Evolutionary conservation across 2,888 invertebrate genomes (phyloP).

Genomic region (Amiota mariae): DNA sequence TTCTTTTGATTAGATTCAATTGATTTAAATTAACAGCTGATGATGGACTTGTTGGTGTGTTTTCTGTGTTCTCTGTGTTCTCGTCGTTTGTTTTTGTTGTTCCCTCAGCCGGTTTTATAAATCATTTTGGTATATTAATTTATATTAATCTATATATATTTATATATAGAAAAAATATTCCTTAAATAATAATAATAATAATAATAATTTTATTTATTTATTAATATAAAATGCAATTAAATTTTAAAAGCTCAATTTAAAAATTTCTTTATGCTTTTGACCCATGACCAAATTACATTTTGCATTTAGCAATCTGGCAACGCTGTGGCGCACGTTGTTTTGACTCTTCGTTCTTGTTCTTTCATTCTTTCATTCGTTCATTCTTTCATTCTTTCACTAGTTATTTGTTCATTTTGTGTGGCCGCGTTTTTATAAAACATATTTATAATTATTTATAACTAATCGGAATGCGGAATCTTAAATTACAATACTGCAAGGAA

Average conservation of each 20-base stretch:
- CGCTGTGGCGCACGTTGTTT: slow-evolving; percentile 26
- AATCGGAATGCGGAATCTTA: slow-evolving; percentile 66
- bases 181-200: too few relatives aligned
- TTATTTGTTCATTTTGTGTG: slow-evolving; percentile 46
- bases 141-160: too few relatives aligned
- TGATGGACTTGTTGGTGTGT: neutral
- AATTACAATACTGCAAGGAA: slow-evolving; percentile 60
- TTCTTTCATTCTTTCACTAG: neutral
- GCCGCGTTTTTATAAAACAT: slow-evolving; percentile 37
- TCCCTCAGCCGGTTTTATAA: too few relatives aligned
- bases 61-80: too few relatives aligned
- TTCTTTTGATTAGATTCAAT: slow-evolving; percentile 27
- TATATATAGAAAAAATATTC: too few relatives aligned
- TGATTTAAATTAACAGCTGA: slow-evolving; percentile 30
- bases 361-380: neutral
- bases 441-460: slow-evolving; percentile 10
- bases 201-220: too few relatives aligned
- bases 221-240: too few relatives aligned
- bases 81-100: too few relatives aligned
- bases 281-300: too few relatives aligned
- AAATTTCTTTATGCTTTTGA: too few relatives aligned
- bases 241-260: too few relatives aligned
- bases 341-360: slow-evolving; percentile 17
- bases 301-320: neutral
- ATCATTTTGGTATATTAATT: too few relatives aligned